These are phyloP conservation scores for Caenorhabditis auriculariae DNA, from an alignment of 2,888 invertebrate species.

Conservation along the genomic window DNA sequence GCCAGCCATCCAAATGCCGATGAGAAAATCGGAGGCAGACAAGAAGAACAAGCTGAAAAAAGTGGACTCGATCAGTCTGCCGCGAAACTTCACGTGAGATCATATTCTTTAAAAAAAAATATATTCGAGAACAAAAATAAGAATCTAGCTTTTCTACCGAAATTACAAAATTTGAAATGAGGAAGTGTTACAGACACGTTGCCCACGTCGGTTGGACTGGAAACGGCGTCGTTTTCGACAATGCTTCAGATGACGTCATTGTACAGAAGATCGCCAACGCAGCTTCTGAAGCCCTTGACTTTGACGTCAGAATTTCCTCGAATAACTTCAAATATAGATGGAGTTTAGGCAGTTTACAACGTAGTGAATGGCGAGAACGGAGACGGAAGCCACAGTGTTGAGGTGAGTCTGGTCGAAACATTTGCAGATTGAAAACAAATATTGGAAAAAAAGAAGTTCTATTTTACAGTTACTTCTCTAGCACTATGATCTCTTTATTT, in stretches of 20 bases:
- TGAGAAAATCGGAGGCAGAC: constrained; percentile 31
- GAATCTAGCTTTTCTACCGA: background rate
- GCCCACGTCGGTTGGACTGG: constrained; percentile 50
- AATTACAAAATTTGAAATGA: background rate
- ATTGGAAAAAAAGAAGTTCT: too few species aligned
- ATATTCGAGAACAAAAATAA: too few species aligned
- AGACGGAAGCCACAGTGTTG: constrained; percentile 43
- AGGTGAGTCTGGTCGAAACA: constrained; percentile 13
- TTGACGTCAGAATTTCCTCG: constrained; percentile 17
- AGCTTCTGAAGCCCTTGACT: constrained; percentile 32
- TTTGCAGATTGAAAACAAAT: background rate
- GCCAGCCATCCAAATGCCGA: constrained; percentile 40
- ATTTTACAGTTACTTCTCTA: too few species aligned
- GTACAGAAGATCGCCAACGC: constrained; percentile 38
- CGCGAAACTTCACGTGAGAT: constrained; percentile 27
- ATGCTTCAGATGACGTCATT: constrained; percentile 23
- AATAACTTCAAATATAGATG: background rate
- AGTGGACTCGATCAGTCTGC: constrained; percentile 28
- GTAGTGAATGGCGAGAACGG: constrained; percentile 35
- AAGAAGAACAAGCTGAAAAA: constrained; percentile 23
- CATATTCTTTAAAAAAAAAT: background rate
- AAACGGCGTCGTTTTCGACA: constrained; percentile 28
- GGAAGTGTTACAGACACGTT: constrained; percentile 25
- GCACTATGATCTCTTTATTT: background rate
- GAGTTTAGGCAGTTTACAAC: constrained; percentile 44